These are phyloP conservation scores for Machaerirhynchus nigripectus DNA, from an alignment of 2,113 vertebrate genomes.

Conservation along the genomic window DNA sequence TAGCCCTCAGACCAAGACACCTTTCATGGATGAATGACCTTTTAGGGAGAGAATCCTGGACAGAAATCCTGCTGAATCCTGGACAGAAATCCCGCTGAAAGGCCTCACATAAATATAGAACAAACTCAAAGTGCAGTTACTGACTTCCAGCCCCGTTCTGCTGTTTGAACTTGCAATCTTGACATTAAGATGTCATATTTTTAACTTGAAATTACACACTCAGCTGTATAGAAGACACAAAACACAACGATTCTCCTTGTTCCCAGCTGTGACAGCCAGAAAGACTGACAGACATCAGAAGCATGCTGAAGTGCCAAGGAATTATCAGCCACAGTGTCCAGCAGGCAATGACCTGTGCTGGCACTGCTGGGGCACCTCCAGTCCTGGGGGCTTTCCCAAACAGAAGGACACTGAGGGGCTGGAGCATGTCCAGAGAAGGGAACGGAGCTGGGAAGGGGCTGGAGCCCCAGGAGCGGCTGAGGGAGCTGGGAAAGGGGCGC, in stretches of 20 bases:
- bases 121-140: background rate
- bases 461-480: background rate
- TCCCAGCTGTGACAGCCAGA: background rate
- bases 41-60: background rate
- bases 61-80: background rate
- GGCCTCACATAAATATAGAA: background rate
- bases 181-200: background rate
- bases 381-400: background rate
- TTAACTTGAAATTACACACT: background rate
- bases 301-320: background rate
- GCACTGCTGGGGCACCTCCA: background rate
- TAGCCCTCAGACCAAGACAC: background rate
- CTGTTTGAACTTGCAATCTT: background rate
- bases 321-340: background rate
- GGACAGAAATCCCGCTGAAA: background rate
- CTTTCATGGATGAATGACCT: background rate
- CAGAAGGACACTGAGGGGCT: background rate
- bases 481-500: background rate
- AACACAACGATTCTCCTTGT: background rate
- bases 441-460: background rate
- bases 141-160: background rate
- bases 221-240: background rate
- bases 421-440: background rate
- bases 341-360: background rate
- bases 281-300: background rate